Evolutionary conservation across 2,888 invertebrate genomes (phyloP).

Genomic region (Philonicus albiceps): DNA sequence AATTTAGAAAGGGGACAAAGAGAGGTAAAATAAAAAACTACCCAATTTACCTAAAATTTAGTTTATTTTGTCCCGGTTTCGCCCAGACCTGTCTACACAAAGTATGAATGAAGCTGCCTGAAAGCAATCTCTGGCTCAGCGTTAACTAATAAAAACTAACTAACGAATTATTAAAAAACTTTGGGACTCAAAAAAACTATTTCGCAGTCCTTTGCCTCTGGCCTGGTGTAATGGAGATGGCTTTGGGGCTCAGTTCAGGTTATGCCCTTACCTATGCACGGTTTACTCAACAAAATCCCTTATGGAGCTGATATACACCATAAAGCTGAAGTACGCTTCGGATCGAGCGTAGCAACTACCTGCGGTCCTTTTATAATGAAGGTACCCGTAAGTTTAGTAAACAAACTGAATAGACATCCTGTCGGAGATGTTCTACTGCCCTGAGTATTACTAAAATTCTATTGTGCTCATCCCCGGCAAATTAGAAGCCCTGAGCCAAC

Average conservation of each 20-base stretch:
- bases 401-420: conserved; percentile 24
- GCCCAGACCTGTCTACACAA: neutral
- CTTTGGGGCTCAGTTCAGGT: neutral
- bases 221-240: neutral
- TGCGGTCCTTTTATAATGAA: conserved; percentile 12
- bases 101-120: neutral
- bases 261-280: neutral
- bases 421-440: neutral
- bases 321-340: neutral
- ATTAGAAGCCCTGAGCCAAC: conserved; percentile 16
- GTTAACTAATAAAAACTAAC: neutral
- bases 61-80: neutral
- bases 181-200: neutral
- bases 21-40: neutral
- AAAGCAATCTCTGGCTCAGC: neutral
- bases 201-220: neutral
- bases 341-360: neutral
- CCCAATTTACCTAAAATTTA: neutral
- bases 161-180: neutral
- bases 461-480: neutral
- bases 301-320: neutral
- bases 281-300: neutral
- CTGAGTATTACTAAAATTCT: conserved; percentile 13
- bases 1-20: neutral
- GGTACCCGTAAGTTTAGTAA: conserved; percentile 20